Base-by-base conservation (phyloP, 2,113 vertebrate species). In the Otolemur garnettii region DNA sequence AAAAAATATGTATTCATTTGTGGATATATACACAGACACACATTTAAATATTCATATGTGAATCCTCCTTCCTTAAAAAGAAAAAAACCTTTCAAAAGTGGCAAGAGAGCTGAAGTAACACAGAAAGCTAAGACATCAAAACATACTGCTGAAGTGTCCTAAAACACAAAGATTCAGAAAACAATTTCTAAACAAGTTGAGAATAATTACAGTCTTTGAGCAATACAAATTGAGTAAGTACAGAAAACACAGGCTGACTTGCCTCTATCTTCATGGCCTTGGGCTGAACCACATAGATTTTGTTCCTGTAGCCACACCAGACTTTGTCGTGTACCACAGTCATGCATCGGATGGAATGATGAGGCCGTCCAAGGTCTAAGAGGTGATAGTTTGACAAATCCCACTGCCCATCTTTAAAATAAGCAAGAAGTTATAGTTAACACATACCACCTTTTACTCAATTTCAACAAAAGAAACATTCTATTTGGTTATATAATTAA, bases 181-280 rank as follows among this genome's bases (percentile, higher is more conserved):
- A 74, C 0, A 50, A 60, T 88, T 84, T 91, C 83, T 79, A 60
- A 45, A 83, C 59, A 93, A 83, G 57, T 33, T 83, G 38, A 95
- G 82, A 64, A 84, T 19, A 57, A 55, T 33, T 22, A 72, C 45
- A 21, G 57, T 83, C 78, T 85, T 50, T 50, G 75, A 69, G 35
- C 53, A 90, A 85, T 9, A 92, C 38, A 90, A 84, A 95, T 53
- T 84, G 53, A 92, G 0, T 50, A 71, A 82, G 45, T 38, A 82
- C 17, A 66, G 66, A 87, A 64, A 78, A 80, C 6, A 60, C 21
- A 69, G 24, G 26, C 78, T 64, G 93, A 98, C 98, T 98, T 97
- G 99, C 99, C 99, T 99, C 99, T 95, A 99, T 99, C 98, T 99
- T 99, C 99, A 99, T 99, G 97, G 99, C 99, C 98, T 99, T 99